Base-by-base conservation (phyloP, 2,888 invertebrate genomes). In the Drosophila pegasa region DNA sequence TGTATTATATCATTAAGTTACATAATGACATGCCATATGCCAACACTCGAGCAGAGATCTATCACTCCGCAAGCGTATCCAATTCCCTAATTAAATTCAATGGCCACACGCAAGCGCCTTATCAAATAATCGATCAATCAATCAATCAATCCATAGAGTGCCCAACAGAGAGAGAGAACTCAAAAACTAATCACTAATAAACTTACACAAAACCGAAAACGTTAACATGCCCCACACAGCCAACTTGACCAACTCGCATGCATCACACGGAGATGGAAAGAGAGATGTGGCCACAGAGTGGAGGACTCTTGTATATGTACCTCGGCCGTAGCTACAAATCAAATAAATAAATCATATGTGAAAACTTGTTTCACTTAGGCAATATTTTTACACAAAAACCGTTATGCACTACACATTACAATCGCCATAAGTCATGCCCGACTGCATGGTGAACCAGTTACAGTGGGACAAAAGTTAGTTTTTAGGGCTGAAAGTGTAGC, bases 341-440 rank as follows among this genome's bases (percentile, higher is more conserved):
- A 80, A 80, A 77, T 84, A 78, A 87, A 83, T 78, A 82, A 86
- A 86, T 83, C 87, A 84, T 84, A 81, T 78, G 65, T 71, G 71
- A 75, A 84, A 84, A 84, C 85, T 84, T 84, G 80, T 78, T 84
- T 84, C 87, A 84, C 85, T 87, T 87, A 71, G 78, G 78, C 77
- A 75, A 84, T 79, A 84, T 81, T 87, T 81, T 81, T 57, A 78
- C 66, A 83, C 71, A 70, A 75, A 80, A 83, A 71, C 78, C 73
- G 58, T 59, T 70, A 67, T 57, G 48, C 67, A 67, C 54, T 72
- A 68, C 65, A 69, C 55, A 78, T 81, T 81, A 87, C 69, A 71
- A 71, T 67, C 57, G 65, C 67, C 74, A 76, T 83, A 83, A 86
- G 86, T 80, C 79, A 64, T 51, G 54, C 29, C 52, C 20, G 12